phyloP scores from a whole-genome alignment of 1,140 invertebrate species.

The Sitophilus oryzae region DNA sequence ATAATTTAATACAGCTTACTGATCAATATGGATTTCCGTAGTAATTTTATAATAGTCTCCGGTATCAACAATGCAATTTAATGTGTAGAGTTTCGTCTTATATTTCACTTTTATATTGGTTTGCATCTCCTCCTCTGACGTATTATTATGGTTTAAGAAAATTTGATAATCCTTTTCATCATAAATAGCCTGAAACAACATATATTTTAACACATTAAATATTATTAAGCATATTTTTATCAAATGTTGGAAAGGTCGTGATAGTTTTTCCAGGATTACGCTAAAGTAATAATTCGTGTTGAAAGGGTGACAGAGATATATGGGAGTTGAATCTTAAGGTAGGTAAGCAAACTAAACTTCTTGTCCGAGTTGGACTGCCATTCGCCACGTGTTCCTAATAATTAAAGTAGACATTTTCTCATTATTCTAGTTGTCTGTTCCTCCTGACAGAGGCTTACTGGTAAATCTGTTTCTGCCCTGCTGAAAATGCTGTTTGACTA shows the following conservation, averaged over 20 bases:
- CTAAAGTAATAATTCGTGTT: slow-evolving; percentile 21
- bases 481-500: slow-evolving; percentile 14
- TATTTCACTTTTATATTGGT: slow-evolving; percentile 59
- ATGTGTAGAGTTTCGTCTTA: slow-evolving; percentile 58
- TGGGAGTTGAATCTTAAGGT: slow-evolving; percentile 24
- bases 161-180: slow-evolving; percentile 56
- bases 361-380: slow-evolving; percentile 22
- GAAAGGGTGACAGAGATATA: slow-evolving; percentile 22
- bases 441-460: slow-evolving; percentile 16
- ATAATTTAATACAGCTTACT: too few species aligned
- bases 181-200: slow-evolving; percentile 52
- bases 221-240: slow-evolving; percentile 1
- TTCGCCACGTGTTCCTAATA: slow-evolving; percentile 25
- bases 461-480: slow-evolving; percentile 14
- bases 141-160: slow-evolving; percentile 51
- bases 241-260: background rate
- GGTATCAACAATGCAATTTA: slow-evolving; percentile 43
- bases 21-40: slow-evolving; percentile 65
- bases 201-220: background rate
- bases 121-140: slow-evolving; percentile 52
- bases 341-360: slow-evolving; percentile 24
- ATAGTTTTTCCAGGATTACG: slow-evolving; percentile 11
- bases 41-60: slow-evolving; percentile 38
- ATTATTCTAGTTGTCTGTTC: slow-evolving; percentile 23
- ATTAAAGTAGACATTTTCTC: slow-evolving; percentile 24